phyloP scores from a whole-genome alignment of 2,113 vertebrate genomes.

The Aleadryas rufinucha region DNA sequence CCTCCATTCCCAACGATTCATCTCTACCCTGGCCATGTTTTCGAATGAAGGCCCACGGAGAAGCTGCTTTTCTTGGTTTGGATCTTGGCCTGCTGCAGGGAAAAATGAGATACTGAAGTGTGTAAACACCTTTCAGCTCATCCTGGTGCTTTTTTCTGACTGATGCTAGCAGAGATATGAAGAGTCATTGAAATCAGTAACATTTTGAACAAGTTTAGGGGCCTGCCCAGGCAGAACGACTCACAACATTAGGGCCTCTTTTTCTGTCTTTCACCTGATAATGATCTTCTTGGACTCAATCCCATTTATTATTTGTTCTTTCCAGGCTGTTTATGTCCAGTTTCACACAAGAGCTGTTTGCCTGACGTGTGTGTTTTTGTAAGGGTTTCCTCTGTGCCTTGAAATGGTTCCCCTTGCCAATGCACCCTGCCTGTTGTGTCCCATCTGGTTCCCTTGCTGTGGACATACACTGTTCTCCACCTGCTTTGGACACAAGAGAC shows the following conservation, averaged over 20 bases:
- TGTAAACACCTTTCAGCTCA: background rate
- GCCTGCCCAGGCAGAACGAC: background rate
- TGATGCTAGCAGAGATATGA: background rate
- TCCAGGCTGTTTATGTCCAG: background rate
- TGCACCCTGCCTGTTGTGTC: background rate
- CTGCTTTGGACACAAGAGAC: background rate
- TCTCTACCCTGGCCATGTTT: background rate
- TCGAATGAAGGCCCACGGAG: background rate
- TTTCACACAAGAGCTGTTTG: background rate
- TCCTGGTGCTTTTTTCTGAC: background rate
- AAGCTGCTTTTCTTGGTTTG: background rate
- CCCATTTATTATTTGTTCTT: background rate
- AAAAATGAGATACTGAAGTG: background rate
- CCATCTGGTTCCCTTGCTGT: background rate
- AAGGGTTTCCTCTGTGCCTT: background rate
- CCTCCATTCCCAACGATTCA: background rate
- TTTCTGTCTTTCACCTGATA: background rate
- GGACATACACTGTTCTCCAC: background rate
- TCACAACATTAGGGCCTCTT: background rate
- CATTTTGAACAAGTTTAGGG: background rate
- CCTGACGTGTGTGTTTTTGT: background rate
- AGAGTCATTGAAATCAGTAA: background rate
- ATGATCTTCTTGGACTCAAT: background rate
- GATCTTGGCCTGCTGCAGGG: background rate
- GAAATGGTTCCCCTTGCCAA: background rate